Evolutionary conservation across 2,888 invertebrate genomes (phyloP), one percentile per base, ranked within the genome.

Genomic region (Dastarcus helophoroides): DNA sequence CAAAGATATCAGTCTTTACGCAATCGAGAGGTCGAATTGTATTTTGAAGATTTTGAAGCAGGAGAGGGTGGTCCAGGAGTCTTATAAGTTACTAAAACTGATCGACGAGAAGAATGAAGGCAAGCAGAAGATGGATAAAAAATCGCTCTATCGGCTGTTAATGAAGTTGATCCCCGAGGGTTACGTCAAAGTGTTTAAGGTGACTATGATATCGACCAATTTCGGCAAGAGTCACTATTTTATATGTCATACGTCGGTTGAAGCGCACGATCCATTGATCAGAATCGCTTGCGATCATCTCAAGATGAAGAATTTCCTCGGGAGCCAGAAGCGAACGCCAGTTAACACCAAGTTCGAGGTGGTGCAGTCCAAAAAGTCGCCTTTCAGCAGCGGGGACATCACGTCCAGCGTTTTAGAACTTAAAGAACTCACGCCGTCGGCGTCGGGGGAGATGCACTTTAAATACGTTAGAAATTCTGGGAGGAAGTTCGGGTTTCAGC

Each of bases 221-320:
- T 29, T 24, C 22, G 22, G 19, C 5, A 32, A 22, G 14, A 7
- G 19, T 7, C 28, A 26, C 14, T 33, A 56, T 55, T 2, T 60
- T 60, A 36, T 56, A 60, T 5, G 68, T 67, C 44, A 53, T 51
- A 12, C 53, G 69, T 13, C 60, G 57, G 2, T 73, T 72, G 38
- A 58, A 76, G 29, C 72, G 71, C 54, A 64, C 25, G 60, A 73
- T 51, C 54, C 66, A 1, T 48, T 67, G 1, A 65, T 79, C 31
- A 61, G 65, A 33, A 68, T 69, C 3, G 65, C 66, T 3, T 62
- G 76, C n/a, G 74, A 78, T 37, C 73, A 76, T 47, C 66, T 71
- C 1, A 73, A 72, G 54, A 58, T 73, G 37, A 70, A 68, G 49
- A 64, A 69, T 50, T 65, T 60, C 31, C 37, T 9, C 12, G 33